These are phyloP conservation scores for Mesorhabditis sp. DNA, from an alignment of 2,888 invertebrate genomes.

Conservation along the genomic window DNA sequence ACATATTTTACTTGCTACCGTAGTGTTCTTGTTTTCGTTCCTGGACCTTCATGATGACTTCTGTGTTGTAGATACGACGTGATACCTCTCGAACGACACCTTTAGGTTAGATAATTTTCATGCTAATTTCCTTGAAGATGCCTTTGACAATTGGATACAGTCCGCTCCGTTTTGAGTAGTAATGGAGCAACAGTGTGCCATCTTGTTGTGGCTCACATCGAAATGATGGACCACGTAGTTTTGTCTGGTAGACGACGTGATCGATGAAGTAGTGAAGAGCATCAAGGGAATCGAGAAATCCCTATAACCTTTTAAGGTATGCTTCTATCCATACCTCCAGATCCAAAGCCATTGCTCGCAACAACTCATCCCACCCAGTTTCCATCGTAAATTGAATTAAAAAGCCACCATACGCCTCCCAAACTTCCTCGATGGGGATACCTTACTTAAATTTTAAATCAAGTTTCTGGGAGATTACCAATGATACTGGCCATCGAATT, in stretches of 20 bases:
- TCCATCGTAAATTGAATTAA: slow-evolving; percentile 57
- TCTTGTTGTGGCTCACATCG: slow-evolving; percentile 49
- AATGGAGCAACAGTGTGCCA: slow-evolving; percentile 75
- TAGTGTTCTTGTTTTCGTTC: slow-evolving; percentile 81
- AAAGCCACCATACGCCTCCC: slow-evolving; percentile 58
- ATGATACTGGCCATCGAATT: slow-evolving; percentile 52
- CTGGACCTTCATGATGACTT: slow-evolving; percentile 84
- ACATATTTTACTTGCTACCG: slow-evolving; percentile 61
- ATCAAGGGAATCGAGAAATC: slow-evolving; percentile 90
- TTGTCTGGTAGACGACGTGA: slow-evolving; percentile 54
- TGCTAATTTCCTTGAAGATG: neutral
- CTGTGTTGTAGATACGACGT: slow-evolving; percentile 83
- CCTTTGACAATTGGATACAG: slow-evolving; percentile 83
- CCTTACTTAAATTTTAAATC: slow-evolving; percentile 18
- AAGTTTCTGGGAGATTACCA: slow-evolving; percentile 21
- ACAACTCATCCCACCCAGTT: slow-evolving; percentile 57
- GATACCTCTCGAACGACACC: slow-evolving; percentile 96
- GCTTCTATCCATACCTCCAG: slow-evolving; percentile 35
- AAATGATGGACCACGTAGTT: slow-evolving; percentile 54
- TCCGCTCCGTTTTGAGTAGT: slow-evolving; percentile 89
- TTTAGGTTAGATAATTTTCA: slow-evolving; percentile 11
- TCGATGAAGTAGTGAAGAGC: slow-evolving; percentile 71
- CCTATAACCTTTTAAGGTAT: slow-evolving; percentile 59
- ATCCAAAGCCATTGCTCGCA: slow-evolving; percentile 54
- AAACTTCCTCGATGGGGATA: slow-evolving; percentile 55